phyloP scores from a whole-genome alignment of 2,797 vertebrate genomes.

The Apogon talboti region DNA sequence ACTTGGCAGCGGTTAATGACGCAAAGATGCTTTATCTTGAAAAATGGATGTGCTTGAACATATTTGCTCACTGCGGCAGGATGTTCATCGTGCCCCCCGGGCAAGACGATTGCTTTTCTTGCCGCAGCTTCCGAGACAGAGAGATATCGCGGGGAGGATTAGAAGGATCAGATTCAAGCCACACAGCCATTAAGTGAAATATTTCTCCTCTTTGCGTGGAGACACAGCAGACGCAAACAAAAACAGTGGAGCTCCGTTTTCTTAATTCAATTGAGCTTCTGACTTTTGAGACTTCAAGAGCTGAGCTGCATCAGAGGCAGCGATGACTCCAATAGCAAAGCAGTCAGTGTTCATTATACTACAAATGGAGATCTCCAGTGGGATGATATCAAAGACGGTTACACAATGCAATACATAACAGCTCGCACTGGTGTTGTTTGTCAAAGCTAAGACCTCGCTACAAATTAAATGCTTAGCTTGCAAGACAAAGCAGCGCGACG shows the following conservation, averaged over 20 bases:
- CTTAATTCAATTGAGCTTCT: constrained; percentile 54
- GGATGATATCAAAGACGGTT: constrained; percentile 58
- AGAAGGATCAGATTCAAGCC: constrained; percentile 55
- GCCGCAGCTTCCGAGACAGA: constrained; percentile 20
- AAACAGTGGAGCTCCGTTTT: constrained; percentile 45
- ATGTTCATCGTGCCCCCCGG: constrained; percentile 45
- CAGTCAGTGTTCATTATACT: constrained; percentile 51
- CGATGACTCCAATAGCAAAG: constrained; percentile 48
- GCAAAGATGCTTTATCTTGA: constrained; percentile 54
- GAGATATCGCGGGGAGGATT: constrained; percentile 46
- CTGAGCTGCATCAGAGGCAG: constrained; percentile 42
- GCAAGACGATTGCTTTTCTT: constrained; percentile 39
- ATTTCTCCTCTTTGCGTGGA: constrained; percentile 38
- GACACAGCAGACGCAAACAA: constrained; percentile 51
- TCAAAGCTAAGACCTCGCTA: constrained; percentile 47
- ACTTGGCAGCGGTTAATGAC: constrained; percentile 41
- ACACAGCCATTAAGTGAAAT: constrained; percentile 51
- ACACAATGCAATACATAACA: constrained; percentile 52
- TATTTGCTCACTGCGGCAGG: constrained; percentile 55
- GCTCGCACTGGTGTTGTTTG: constrained; percentile 50
- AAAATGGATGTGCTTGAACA: constrained; percentile 57
- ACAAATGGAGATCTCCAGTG: constrained; percentile 45
- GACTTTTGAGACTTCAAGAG: constrained; percentile 56
- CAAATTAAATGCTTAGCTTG: constrained; percentile 69
- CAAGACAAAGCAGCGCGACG: constrained; percentile 48